These are phyloP conservation scores for Odontothrips loti DNA, from an alignment of 2,888 invertebrate genomes.

Conservation along the genomic window DNA sequence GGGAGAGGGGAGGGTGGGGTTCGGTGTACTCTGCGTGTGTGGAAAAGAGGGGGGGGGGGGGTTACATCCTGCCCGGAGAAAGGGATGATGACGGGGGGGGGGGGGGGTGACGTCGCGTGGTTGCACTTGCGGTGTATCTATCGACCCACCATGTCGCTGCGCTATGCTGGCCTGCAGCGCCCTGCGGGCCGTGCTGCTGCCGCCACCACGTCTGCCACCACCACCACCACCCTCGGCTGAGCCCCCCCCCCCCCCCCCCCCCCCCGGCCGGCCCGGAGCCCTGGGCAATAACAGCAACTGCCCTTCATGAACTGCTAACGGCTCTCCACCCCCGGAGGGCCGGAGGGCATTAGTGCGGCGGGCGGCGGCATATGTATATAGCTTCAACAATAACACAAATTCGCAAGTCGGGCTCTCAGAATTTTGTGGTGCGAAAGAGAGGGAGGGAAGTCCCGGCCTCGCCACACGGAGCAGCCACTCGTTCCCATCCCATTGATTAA, in stretches of 20 bases:
- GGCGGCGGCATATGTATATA: too few relatives aligned
- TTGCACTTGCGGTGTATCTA: slow-evolving; percentile 26
- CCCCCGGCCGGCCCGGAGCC: background rate
- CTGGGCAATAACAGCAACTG: background rate
- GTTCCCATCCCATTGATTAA: too few relatives aligned
- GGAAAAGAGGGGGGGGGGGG: background rate
- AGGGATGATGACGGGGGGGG: background rate
- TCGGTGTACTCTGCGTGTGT: too few relatives aligned
- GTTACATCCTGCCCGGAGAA: background rate
- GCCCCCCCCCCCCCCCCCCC: background rate
- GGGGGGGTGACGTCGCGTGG: slow-evolving; percentile 18
- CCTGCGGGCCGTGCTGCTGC: background rate
- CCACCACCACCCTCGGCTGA: background rate
- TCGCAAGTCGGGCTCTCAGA: too few relatives aligned
- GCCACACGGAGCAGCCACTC: too few relatives aligned
- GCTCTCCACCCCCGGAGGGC: background rate
- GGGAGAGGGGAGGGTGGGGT: too few relatives aligned
- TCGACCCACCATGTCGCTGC: slow-evolving; percentile 7
- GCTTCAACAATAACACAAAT: too few relatives aligned
- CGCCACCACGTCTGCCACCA: background rate
- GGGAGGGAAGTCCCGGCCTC: too few relatives aligned
- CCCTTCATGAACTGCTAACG: background rate
- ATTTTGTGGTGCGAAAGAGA: too few relatives aligned
- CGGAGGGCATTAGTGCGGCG: too few relatives aligned
- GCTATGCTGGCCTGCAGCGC: background rate